phyloP scores from a whole-genome alignment of 2,888 invertebrate genomes.

The Shargacucullia verbasci region DNA sequence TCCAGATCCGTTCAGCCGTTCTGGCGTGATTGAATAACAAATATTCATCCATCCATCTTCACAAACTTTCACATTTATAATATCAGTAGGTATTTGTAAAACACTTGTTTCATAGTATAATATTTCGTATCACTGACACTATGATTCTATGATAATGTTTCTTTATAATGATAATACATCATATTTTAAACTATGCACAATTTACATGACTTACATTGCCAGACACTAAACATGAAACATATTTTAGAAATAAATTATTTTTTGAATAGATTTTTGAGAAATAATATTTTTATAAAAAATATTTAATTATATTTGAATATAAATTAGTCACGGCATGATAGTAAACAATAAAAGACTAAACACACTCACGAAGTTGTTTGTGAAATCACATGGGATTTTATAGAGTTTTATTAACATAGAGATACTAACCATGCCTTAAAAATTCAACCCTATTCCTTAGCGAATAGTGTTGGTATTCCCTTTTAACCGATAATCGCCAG shows the following conservation, averaged over 20 bases:
- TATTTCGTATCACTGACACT: not conserved
- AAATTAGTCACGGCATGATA: constrained; percentile 62
- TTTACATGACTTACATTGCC: constrained; percentile 22
- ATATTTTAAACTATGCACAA: not conserved
- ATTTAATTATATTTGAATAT: not conserved
- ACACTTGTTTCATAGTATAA: no score
- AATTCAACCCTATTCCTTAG: constrained; percentile 6
- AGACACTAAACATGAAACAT: constrained; percentile 17
- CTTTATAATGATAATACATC: not conserved
- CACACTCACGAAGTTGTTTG: constrained; percentile 86
- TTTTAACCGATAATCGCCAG: not conserved
- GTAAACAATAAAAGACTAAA: constrained; percentile 66
- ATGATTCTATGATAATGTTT: constrained; percentile 1
- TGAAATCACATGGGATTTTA: constrained; percentile 62
- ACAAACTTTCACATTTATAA: no score
- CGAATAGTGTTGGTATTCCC: not conserved
- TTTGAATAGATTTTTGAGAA: no score
- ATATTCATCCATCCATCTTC: no score
- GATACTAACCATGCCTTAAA: constrained; percentile 63
- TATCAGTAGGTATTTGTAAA: no score
- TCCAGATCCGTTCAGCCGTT: no score
- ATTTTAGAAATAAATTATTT: no score
- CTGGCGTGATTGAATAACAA: no score
- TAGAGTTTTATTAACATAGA: constrained; percentile 71
- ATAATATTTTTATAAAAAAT: no score